Evolutionary conservation across 1,140 invertebrate genomes (phyloP).

Genomic region (Ectropis grisescens): DNA sequence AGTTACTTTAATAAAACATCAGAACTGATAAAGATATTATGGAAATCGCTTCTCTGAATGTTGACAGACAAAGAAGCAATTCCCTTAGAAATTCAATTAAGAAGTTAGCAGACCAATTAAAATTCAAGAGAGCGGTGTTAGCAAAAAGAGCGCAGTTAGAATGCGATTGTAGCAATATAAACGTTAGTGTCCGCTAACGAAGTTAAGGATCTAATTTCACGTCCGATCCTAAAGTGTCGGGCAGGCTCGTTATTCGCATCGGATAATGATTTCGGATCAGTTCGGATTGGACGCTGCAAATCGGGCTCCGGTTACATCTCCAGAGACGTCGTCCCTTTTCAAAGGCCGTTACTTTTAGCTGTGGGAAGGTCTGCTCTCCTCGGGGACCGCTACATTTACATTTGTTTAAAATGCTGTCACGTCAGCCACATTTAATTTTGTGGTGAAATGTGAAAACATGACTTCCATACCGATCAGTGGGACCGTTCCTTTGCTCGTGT

Average conservation of each 20-base stretch:
- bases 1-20: too few relatives aligned
- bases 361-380: constrained; percentile 9
- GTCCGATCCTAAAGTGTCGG: constrained; percentile 1
- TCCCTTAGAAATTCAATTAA: constrained; percentile 34
- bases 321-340: constrained; percentile 10
- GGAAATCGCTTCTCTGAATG: constrained; percentile 22
- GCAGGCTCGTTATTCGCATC: constrained; percentile 8
- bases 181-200: constrained; percentile 13
- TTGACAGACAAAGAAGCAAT: constrained; percentile 27
- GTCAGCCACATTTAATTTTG: constrained; percentile 13
- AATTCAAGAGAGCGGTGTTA: constrained; percentile 22
- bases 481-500: too few relatives aligned
- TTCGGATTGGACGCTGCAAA: constrained; percentile 7
- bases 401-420: constrained; percentile 14
- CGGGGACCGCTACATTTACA: constrained; percentile 12
- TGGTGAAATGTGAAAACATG: constrained; percentile 6
- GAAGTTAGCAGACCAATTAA: constrained; percentile 30
- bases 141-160: constrained; percentile 12
- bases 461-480: constrained; percentile 2
- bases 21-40: too few relatives aligned
- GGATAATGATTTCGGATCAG: constrained; percentile 13
- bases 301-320: constrained; percentile 11
- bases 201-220: constrained; percentile 9
- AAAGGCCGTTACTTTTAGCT: constrained; percentile 13
- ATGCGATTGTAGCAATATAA: constrained; percentile 20